phyloP scores from a whole-genome alignment of 53 echinoderm and acorn worm genomes.

The Actinopyga echinites region DNA sequence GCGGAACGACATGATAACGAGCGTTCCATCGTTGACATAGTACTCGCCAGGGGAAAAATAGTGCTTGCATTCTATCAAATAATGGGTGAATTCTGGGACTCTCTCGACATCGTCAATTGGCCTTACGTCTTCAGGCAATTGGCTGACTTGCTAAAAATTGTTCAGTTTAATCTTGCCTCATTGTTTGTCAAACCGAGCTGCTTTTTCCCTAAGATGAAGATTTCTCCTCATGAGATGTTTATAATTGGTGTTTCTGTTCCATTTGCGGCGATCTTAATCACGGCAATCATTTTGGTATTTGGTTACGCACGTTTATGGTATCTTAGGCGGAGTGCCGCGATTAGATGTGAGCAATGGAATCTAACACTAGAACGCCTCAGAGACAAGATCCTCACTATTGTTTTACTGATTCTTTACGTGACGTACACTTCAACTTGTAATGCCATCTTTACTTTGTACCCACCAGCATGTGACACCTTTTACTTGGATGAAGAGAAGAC shows the following conservation, averaged over 20 bases:
- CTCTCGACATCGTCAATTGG: not conserved
- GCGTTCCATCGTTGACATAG: not conserved
- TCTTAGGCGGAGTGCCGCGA: no score
- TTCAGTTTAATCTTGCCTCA: not conserved
- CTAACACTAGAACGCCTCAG: not conserved
- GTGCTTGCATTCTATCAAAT: no score
- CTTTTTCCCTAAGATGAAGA: not conserved
- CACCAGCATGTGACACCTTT: constrained; percentile 47
- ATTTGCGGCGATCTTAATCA: not conserved
- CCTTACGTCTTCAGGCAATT: no score
- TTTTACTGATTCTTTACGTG: constrained; percentile 45
- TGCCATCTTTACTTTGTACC: constrained; percentile 37
- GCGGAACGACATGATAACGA: not conserved
- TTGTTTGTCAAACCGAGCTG: not conserved
- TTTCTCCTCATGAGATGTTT: not conserved
- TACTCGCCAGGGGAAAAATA: no score
- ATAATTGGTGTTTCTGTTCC: not conserved
- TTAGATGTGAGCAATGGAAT: no score
- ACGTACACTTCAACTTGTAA: constrained; percentile 46
- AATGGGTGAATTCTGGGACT: not conserved
- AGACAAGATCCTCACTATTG: not conserved
- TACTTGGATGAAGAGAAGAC: constrained; percentile 3
- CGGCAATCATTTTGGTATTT: not conserved
- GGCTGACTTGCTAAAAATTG: not conserved
- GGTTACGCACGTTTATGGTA: not conserved